Evolutionary conservation across 2,888 invertebrate species (phyloP), one percentile per base, ranked within the genome.

Genomic region (Coenonympha glycerion): DNA sequence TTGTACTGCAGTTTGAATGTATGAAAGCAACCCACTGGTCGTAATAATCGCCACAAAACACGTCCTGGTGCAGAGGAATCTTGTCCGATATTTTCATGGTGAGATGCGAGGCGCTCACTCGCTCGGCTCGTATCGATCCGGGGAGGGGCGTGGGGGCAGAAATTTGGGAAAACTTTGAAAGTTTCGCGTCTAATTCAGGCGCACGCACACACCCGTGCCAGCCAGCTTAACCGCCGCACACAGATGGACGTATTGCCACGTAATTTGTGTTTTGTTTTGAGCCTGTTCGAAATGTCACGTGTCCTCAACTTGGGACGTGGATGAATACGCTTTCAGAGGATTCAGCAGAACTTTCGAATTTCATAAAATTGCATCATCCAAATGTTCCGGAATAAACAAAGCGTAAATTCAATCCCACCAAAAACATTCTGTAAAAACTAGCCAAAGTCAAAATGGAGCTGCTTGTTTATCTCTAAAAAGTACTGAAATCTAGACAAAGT

Each of bases 111-210:
- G 63, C 70, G 74, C 73, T 71, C 71, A 73, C 72, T 73, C 73
- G 78, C 79, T 76, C 77, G 74, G 68, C 77, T 78, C 74, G 81
- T 85, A 86, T 86, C 84, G 84, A 83, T 83, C 84, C 71, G 62
- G 67, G 67, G 68, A 68, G 68, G 59, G 69, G 60, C 61, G 66
- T 73, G 82, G 76, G 77, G 82, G 79, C 76, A 78, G 76, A 84
- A 87, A 87, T 86, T 87, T 86, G 86, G 87, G 87, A 87, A 87
- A 87, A 87, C 87, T 87, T 87, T 85, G 86, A 87, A 87, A 87
- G 87, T 87, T 87, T 86, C 81, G 80, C 87, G 86, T 87, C 86
- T 87, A 87, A 86, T 87, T 87, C 87, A 86, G 83, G 87, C 86
- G 84, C 85, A 84, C 87, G 83, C 87, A 87, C 87, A 87, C 85